phyloP scores from a whole-genome alignment of 1,140 invertebrate genomes.

The Ctenoplectra terminalis region DNA sequence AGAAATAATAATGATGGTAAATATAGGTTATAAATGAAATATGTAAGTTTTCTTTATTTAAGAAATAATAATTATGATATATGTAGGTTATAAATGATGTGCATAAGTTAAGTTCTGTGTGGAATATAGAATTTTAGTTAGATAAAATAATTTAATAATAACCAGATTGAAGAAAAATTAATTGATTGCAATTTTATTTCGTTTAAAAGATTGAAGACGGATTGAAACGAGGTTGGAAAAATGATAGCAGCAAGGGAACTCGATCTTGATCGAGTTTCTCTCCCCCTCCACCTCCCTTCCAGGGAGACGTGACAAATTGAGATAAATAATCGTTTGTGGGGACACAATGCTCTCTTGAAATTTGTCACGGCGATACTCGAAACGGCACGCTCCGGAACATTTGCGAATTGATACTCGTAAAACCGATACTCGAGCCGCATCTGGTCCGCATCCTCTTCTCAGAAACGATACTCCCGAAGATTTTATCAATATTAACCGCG shows the following conservation, averaged over 20 bases:
- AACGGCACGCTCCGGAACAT: conserved; percentile 63
- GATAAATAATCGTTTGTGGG: conserved; percentile 72
- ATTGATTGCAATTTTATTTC: too few species aligned
- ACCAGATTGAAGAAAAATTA: too few species aligned
- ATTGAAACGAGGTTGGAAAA: not conserved
- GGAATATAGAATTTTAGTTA: too few species aligned
- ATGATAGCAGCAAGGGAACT: not conserved
- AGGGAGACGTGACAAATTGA: conserved; percentile 69
- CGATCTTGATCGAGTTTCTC: not conserved
- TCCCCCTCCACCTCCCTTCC: not conserved
- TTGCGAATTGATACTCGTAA: conserved; percentile 45
- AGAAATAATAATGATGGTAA: too few species aligned
- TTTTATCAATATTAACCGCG: not conserved
- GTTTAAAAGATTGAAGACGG: not conserved
- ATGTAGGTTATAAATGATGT: too few species aligned
- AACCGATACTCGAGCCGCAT: conserved; percentile 54
- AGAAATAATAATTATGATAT: too few species aligned
- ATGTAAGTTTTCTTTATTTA: too few species aligned
- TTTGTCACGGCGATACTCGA: conserved; percentile 66
- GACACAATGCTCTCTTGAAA: conserved; percentile 66
- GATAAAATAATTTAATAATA: too few species aligned
- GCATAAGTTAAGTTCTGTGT: too few species aligned
- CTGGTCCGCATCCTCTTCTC: conserved; percentile 33
- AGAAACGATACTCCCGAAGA: conserved; percentile 13
- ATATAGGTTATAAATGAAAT: too few species aligned